Percentiles rank a stretch among this genome's conserved stretches.
Evolutionary conservation across 2,113 vertebrate species (phyloP).

Genomic region (Ramphastos sulfuratus): DNA sequence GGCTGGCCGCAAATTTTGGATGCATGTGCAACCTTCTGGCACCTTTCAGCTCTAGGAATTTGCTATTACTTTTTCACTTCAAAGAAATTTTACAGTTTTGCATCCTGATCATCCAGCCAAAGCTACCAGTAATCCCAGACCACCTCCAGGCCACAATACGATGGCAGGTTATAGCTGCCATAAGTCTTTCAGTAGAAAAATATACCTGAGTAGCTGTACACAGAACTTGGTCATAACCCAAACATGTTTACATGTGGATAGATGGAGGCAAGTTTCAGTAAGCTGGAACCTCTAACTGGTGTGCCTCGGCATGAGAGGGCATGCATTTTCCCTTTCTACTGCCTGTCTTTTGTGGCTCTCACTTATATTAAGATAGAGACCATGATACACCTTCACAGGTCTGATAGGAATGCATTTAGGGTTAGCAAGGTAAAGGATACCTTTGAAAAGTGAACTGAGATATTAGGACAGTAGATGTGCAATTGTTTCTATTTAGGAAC

Average conservation of each 20-base stretch:
- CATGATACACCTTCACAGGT: background rate
- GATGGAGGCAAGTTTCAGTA: background rate
- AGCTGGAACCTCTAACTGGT: background rate
- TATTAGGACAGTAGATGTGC: background rate
- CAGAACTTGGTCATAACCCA: background rate
- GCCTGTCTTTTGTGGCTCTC: background rate
- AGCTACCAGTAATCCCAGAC: slow-evolving; percentile 3
- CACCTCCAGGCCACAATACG: background rate
- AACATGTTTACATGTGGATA: background rate
- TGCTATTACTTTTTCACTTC: background rate
- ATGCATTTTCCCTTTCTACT: background rate
- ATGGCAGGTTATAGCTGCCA: background rate
- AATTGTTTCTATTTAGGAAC: background rate
- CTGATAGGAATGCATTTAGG: background rate
- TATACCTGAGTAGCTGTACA: background rate
- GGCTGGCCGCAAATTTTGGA: background rate
- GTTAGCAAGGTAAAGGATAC: background rate
- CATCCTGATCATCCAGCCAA: background rate
- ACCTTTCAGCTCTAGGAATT: slow-evolving; percentile 6
- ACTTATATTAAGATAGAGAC: background rate
- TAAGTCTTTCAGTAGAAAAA: slow-evolving; percentile 29
- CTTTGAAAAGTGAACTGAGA: background rate
- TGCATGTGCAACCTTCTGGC: background rate
- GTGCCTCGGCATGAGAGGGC: background rate
- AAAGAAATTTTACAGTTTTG: slow-evolving; percentile 15